These are phyloP conservation scores for Pectinophora gossypiella DNA, from an alignment of 1,140 invertebrate species.

Conservation along the genomic window DNA sequence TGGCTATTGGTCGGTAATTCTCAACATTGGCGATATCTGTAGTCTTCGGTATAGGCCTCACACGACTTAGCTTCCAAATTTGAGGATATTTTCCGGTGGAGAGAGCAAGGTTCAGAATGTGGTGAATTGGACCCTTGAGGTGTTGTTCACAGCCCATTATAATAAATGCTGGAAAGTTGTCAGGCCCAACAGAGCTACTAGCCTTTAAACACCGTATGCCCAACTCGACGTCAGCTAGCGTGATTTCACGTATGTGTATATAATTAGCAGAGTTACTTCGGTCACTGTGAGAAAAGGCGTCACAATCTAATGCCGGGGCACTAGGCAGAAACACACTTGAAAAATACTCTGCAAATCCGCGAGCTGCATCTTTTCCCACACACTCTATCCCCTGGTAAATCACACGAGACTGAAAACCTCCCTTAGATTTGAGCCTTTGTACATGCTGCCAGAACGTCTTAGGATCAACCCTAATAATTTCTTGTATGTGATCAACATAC, in stretches of 20 bases:
- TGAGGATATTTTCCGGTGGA: background rate
- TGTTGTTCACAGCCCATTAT: background rate
- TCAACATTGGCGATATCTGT: background rate
- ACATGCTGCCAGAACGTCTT: conserved; percentile 7
- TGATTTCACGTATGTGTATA: background rate
- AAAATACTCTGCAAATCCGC: conserved; percentile 4
- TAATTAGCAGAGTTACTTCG: background rate
- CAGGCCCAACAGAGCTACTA: conserved; percentile 3
- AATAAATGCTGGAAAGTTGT: background rate
- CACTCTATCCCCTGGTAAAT: background rate
- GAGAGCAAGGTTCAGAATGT: conserved; percentile 3
- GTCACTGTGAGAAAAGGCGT: background rate
- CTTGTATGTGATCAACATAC: background rate
- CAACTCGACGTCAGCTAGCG: background rate
- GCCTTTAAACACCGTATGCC: background rate
- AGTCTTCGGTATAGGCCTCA: conserved; percentile 8
- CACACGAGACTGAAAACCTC: conserved; percentile 4
- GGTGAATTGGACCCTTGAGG: background rate
- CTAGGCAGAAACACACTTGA: conserved; percentile 9
- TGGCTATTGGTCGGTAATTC: conserved; percentile 4
- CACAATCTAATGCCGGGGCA: background rate
- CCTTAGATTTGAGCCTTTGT: background rate
- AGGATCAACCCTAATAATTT: background rate
- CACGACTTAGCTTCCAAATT: conserved; percentile 3
- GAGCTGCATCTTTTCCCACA: conserved; percentile 1